Base-by-base conservation (phyloP, 2,797 vertebrate genomes). In the Prunella strophiata region DNA sequence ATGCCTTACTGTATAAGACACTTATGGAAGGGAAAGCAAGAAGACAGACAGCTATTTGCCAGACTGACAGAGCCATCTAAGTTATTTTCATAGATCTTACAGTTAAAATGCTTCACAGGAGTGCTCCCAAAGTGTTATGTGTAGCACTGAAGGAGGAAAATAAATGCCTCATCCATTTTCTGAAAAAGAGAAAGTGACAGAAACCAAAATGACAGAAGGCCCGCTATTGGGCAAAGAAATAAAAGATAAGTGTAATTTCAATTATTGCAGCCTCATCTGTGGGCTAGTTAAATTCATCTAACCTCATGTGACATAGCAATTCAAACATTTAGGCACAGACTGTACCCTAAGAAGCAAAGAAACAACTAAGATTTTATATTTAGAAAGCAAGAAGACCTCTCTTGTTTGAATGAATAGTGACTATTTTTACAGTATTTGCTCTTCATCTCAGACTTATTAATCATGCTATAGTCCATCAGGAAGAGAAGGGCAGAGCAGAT, bases 11-110 rank as follows among this genome's bases (percentile, higher is more conserved):
- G 25, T 17, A 8, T 25, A 58, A 85, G 68, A 71, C 48, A 82
- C 34, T 55, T 68, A 73, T 13, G 25, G 68, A 63, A 83, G 29
- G 43, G 73, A 93, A 90, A 73, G 58, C 38, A 91, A 79, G 62
- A 84, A 82, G 78, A 85, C 40, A 86, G 78, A 87, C 8, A 40
- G 82, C 85, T 82, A 78, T 95, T 91, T 91, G 71, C 82, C 71
- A 89, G 85, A 79, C 67, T 72, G 85, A 88, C 67, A 65, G 38
- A 93, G 63, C 17, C 47, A 65, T 68, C 50, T 36, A 32, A 79
- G 67, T 34, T 62, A 76, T 89, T 93, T 66, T 89, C 75, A 58
- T 38, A 84, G 54, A 43, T 63, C 48, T 84, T 77, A 52, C 57
- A 63, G 29, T 78, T 78, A 66, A 81, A 92, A 78, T 29, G 57